A percentile compares a stretch with the other conserved stretches of the same genome.
These are phyloP conservation scores for Enteromius afrohamiltoni DNA, from an alignment of 2,797 vertebrate genomes.

Conservation along the genomic window DNA sequence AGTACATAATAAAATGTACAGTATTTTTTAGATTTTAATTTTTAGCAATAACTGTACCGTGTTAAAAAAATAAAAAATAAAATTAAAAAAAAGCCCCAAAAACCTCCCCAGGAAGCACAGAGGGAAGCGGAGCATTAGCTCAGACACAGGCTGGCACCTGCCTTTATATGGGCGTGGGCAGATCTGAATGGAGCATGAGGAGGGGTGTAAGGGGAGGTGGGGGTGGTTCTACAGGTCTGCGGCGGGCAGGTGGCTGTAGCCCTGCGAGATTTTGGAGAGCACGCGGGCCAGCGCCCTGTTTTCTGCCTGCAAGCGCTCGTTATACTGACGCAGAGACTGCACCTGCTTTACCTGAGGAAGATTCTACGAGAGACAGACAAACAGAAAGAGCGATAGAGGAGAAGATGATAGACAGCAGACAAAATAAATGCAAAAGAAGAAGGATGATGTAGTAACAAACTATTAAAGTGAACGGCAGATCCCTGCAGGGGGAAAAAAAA, in stretches of 20 bases:
- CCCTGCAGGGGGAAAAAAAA: constrained; percentile 56
- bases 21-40: no score
- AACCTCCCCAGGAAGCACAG: constrained; percentile 55
- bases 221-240: constrained; percentile 83
- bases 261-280: constrained; percentile 90
- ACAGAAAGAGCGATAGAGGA: constrained; percentile 57
- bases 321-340: constrained; percentile 92
- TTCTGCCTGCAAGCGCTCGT: constrained; percentile 95
- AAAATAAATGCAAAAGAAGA: constrained; percentile 27
- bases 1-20: neutral
- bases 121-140: constrained; percentile 67
- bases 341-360: constrained; percentile 97
- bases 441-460: neutral
- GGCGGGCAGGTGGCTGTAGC: constrained; percentile 86
- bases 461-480: constrained; percentile 29
- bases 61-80: constrained; percentile 54
- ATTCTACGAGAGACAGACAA: constrained; percentile 77
- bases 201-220: constrained; percentile 69
- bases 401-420: constrained; percentile 43
- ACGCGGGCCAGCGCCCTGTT: constrained; percentile 97
- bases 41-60: constrained; percentile 58
- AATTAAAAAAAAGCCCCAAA: constrained; percentile 65
- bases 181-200: constrained; percentile 81
- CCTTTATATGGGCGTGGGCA: constrained; percentile 87
- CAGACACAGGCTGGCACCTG: constrained; percentile 84